Conservation (phyloP, 2,113 vertebrate genomes). For the Microcebus murinus region DNA sequence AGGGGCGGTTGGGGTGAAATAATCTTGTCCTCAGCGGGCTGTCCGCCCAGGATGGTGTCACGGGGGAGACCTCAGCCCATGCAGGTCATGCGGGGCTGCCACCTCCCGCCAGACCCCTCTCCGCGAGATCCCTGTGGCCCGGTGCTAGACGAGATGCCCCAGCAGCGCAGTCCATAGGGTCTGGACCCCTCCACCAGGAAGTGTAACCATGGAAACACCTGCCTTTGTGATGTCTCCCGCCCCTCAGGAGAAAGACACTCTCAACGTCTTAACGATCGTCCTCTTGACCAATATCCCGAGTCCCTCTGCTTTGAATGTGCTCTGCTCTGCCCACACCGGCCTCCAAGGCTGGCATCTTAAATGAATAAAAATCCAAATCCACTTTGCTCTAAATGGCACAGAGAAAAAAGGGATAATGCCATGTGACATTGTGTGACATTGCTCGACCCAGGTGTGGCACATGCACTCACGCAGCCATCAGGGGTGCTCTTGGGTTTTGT, state of each 20-base stretch:
- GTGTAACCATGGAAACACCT: rapidly evolving
- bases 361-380: neutral
- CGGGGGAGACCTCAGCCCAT: rapidly evolving
- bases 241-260: neutral
- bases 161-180: neutral
- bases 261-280: rapidly evolving
- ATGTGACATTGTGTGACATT: rapidly evolving
- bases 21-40: neutral
- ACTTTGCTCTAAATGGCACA: too few species aligned
- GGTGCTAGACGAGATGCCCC: rapidly evolving
- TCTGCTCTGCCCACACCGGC: rapidly evolving
- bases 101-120: neutral
- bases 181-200: rapidly evolving
- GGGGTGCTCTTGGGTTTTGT: neutral
- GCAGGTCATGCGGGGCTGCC: too few species aligned
- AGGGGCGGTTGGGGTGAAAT: rapidly evolving
- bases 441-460: rapidly evolving
- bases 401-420: neutral
- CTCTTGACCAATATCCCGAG: too few species aligned
- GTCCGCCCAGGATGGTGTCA: neutral
- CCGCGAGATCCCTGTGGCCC: rapidly evolving
- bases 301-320: neutral
- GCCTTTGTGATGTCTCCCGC: rapidly evolving
- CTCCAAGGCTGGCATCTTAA: rapidly evolving
- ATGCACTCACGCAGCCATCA: too few species aligned